phyloP scores from a whole-genome alignment of 2,113 vertebrate genomes.

The Catharus bicknelli region DNA sequence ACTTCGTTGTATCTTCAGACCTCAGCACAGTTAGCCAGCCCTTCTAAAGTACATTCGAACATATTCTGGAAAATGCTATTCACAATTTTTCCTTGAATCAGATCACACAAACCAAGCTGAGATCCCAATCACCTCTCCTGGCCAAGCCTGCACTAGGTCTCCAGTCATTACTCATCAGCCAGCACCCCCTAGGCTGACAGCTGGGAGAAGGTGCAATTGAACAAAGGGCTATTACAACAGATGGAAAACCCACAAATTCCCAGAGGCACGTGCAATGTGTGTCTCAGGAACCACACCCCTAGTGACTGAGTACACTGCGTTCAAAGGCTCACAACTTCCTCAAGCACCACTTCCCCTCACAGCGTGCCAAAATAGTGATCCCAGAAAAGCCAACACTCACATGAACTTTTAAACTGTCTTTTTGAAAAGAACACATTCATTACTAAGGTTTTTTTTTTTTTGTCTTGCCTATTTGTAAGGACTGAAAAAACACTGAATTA shows the following conservation, averaged over 20 bases:
- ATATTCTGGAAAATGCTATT: not conserved
- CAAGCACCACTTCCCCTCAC: not conserved
- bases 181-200: not conserved
- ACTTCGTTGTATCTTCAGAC: not conserved
- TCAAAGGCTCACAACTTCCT: conserved; percentile 22
- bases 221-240: not conserved
- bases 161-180: not conserved
- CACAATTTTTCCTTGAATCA: not conserved
- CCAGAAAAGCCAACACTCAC: conserved; percentile 7
- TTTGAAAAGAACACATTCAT: not conserved
- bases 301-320: not conserved
- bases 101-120: not conserved
- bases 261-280: conserved; percentile 14
- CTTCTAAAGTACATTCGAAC: not conserved
- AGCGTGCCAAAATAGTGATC: not conserved
- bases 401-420: conserved; percentile 27
- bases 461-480: not conserved
- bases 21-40: not conserved
- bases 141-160: not conserved
- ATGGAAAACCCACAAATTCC: not conserved
- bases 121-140: not conserved
- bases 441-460: not conserved
- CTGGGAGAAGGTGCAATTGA: not conserved
- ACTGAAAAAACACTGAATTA: not conserved
- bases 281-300: not conserved